Evolutionary conservation across 2,113 vertebrate species (phyloP).

Genomic region (Ciconia stormi): DNA sequence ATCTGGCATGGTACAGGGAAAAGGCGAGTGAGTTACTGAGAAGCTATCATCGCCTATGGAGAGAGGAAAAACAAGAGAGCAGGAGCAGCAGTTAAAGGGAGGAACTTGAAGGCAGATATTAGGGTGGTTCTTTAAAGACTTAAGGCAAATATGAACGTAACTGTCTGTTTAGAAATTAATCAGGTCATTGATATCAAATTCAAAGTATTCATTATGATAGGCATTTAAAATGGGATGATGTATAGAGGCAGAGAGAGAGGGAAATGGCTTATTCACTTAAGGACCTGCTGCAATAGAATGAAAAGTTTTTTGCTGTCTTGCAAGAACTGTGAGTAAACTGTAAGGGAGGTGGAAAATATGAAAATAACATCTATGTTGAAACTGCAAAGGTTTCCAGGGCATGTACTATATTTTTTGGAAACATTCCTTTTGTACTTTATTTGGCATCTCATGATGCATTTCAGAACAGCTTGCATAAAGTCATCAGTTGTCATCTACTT

Average conservation of each 20-base stretch:
- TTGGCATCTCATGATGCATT: not conserved
- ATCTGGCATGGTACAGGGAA: too few relatives aligned
- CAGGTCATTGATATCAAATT: not conserved
- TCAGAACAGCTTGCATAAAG: not conserved
- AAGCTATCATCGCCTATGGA: not conserved
- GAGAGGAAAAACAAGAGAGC: not conserved
- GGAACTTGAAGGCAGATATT: not conserved
- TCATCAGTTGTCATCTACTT: not conserved
- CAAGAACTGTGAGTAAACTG: not conserved
- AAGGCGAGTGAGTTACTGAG: not conserved
- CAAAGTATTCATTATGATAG: too few relatives aligned
- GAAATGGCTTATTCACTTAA: not conserved
- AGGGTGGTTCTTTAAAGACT: not conserved
- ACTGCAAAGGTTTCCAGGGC: not conserved
- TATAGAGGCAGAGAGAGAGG: not conserved
- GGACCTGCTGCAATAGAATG: not conserved
- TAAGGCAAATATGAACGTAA: not conserved
- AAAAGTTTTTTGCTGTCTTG: not conserved
- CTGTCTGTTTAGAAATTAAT: not conserved
- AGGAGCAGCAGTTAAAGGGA: not conserved
- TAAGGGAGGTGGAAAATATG: not conserved
- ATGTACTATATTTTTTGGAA: not conserved
- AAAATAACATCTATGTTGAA: not conserved
- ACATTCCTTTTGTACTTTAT: not conserved
- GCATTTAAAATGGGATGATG: not conserved